Evolutionary conservation across 2,888 invertebrate species (phyloP), one percentile per base, ranked within the genome.

Genomic region (Andricus quercusramuli): DNA sequence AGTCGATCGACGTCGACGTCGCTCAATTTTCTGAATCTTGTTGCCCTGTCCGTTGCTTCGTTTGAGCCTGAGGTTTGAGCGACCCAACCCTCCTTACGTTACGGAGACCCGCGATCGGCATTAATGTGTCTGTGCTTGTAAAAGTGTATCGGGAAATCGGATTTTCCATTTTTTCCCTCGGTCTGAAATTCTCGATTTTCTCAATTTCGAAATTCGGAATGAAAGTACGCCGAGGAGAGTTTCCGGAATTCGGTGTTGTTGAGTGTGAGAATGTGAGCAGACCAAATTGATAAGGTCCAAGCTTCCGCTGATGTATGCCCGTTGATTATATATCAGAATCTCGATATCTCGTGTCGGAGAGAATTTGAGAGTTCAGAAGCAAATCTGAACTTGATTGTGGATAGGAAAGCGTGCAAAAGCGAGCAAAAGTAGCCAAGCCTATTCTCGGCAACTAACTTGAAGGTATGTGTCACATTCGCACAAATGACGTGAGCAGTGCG

Each of bases 71-170:
- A 47, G 47, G 17, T 64, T 51, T 47, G 67, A 56, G 77, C 83
- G 86, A 90, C 90, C 90, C 90, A 89, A 90, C 89, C 89, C 90
- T 90, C 88, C 88, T 90, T 88, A 90, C 89, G 84, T 90, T 88
- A 90, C 89, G 85, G 29, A 25, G 44, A 25, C 88, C 88, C 89
- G 88, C 87, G 88, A 89, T 90, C 44, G 51, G 47, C 70, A 29
- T 74, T 74, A 56, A 56, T 89, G 86, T 88, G 80, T 80, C 85
- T 88, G 83, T 83, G 47, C 47, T 47, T 83, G 82, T 81, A 81
- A 85, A 83, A 83, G 86, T 85, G 80, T 78, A 82, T 81, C 85
- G 83, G 79, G n/a, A 74, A 68, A 79, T 74, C 83, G 77, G 65
- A 80, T 80, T 80, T 80, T 80, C 82, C 62, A 25, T 67, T 82